Conservation (phyloP, 2,113 vertebrate genomes). For the Hassar affinis region DNA sequence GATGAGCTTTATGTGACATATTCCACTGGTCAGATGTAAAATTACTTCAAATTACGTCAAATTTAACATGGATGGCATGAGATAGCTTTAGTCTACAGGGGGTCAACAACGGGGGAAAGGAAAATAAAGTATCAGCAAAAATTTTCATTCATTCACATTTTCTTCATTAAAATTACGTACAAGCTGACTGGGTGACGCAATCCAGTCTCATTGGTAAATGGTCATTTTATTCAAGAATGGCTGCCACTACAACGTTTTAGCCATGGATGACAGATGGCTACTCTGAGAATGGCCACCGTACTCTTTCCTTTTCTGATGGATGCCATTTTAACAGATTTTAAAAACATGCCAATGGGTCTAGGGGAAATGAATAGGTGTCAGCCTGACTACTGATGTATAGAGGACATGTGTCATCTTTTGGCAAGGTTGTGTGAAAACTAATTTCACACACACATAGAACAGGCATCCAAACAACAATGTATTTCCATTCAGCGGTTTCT, state of each 20-base stretch:
- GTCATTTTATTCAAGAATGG: constrained; percentile 18
- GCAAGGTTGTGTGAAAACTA: constrained; percentile 52
- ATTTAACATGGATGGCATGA: constrained; percentile 44
- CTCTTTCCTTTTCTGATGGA: constrained; percentile 53
- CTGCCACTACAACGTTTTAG: constrained; percentile 7
- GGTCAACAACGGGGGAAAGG: constrained; percentile 24
- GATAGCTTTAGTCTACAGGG: constrained; percentile 39
- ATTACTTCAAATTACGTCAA: neutral
- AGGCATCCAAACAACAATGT: constrained; percentile 16
- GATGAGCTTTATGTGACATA: constrained; percentile 51
- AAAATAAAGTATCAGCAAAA: constrained; percentile 61
- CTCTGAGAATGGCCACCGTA: constrained; percentile 30
- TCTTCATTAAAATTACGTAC: constrained; percentile 52
- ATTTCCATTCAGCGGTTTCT: constrained; percentile 17
- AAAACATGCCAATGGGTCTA: constrained; percentile 40
- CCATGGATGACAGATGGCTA: constrained; percentile 14
- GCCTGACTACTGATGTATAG: constrained; percentile 51
- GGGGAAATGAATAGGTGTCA: constrained; percentile 43
- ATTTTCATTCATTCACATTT: too few species aligned
- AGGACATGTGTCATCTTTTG: constrained; percentile 37
- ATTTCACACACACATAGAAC: constrained; percentile 40
- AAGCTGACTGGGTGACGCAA: constrained; percentile 34
- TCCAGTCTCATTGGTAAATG: constrained; percentile 25
- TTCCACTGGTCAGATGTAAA: constrained; percentile 35
- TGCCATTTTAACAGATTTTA: constrained; percentile 60